phyloP scores from a whole-genome alignment of 2,113 vertebrate species.

The Chionodraco myersi region DNA sequence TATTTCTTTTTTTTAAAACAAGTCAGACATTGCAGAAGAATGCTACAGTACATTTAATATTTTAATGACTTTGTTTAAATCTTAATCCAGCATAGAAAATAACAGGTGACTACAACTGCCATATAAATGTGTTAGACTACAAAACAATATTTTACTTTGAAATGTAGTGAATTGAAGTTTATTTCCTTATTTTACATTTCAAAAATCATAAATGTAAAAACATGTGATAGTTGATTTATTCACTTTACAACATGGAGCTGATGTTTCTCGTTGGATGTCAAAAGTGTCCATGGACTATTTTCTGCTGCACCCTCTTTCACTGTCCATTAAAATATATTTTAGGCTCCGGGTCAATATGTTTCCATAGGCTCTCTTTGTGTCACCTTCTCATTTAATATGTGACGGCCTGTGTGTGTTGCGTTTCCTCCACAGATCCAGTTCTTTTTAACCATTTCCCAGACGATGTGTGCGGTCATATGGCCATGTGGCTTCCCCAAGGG shows the following conservation, averaged over 20 bases:
- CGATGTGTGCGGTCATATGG: constrained; percentile 90
- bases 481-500: constrained; percentile 91
- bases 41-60: no score
- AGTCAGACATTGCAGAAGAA: no score
- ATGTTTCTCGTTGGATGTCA: neutral
- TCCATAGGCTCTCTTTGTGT: constrained; percentile 20
- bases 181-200: neutral
- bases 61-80: no score
- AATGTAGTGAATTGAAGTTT: neutral
- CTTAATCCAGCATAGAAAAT: neutral
- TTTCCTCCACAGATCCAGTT: constrained; percentile 90
- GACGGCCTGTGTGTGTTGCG: constrained; percentile 22
- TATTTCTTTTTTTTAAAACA: no score
- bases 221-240: neutral
- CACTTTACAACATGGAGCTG: neutral
- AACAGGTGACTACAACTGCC: neutral
- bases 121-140: neutral
- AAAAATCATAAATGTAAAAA: no score
- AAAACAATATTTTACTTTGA: neutral
- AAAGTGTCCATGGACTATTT: neutral
- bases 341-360: constrained; percentile 44
- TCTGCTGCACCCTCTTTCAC: neutral
- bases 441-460: constrained; percentile 93
- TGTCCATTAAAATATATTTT: constrained; percentile 48
- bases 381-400: constrained; percentile 42